Percentiles rank a stretch among this genome's conserved stretches.
Evolutionary conservation across 2,797 vertebrate genomes (phyloP).

Genomic region (Pempheris klunzingeri): DNA sequence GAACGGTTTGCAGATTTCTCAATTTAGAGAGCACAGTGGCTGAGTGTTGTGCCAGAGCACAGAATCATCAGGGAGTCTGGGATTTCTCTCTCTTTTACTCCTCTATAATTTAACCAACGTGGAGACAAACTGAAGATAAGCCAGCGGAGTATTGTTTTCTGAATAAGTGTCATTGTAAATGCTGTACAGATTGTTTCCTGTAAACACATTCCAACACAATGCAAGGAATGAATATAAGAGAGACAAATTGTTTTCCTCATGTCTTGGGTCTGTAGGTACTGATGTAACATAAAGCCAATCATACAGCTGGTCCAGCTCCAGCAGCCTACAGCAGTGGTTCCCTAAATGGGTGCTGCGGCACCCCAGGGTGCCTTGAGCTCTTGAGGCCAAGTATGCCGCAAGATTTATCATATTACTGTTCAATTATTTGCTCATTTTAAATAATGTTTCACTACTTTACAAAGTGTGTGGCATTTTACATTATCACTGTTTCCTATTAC

Average conservation of each 20-base stretch:
- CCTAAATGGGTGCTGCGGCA: too few relatives aligned
- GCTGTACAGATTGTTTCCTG: not conserved
- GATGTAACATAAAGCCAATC: slow-evolving; percentile 33
- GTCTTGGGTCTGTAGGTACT: slow-evolving; percentile 9
- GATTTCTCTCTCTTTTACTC: slow-evolving; percentile 30
- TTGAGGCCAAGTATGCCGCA: not conserved
- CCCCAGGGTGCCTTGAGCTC: not conserved
- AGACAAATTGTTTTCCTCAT: slow-evolving; percentile 9
- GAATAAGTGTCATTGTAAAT: slow-evolving; percentile 2
- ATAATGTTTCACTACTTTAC: not conserved
- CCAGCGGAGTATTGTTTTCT: slow-evolving; percentile 21
- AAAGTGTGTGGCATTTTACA: not conserved
- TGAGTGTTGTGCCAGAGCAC: slow-evolving; percentile 23
- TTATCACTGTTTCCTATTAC: not conserved
- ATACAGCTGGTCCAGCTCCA: slow-evolving; percentile 32
- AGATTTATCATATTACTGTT: not conserved
- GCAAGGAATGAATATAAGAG: slow-evolving; percentile 16
- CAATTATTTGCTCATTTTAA: not conserved
- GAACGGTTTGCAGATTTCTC: slow-evolving; percentile 36
- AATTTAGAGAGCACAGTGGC: slow-evolving; percentile 30
- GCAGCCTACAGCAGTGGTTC: too few relatives aligned
- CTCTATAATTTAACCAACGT: slow-evolving; percentile 12
- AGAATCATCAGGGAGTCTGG: slow-evolving; percentile 22
- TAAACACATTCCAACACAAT: slow-evolving; percentile 31
- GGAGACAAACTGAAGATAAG: slow-evolving; percentile 28